Percentiles rank a stretch among this genome's conserved stretches.
Evolutionary conservation across 2,888 invertebrate species (phyloP).

Genomic region (Agrochola macilenta): DNA sequence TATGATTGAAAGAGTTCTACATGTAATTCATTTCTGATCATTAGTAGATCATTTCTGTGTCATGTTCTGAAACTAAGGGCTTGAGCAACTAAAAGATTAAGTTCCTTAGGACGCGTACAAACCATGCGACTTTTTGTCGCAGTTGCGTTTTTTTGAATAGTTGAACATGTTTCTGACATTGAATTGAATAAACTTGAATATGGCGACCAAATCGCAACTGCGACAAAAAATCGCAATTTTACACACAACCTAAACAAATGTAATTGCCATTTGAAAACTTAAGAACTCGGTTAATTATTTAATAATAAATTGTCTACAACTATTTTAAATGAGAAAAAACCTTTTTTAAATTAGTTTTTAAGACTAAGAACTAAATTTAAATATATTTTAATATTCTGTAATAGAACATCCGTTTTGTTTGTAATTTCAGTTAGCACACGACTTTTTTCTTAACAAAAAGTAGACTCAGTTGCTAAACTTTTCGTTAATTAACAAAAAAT

Average conservation of each 20-base stretch:
- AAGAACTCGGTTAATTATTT: constrained; percentile 39
- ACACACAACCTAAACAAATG: neutral
- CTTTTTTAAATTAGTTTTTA: constrained; percentile 12
- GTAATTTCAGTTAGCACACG: constrained; percentile 41
- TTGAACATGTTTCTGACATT: neutral
- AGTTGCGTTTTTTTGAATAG: constrained; percentile 20
- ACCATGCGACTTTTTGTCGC: constrained; percentile 34
- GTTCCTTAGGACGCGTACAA: neutral
- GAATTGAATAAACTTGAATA: constrained; percentile 23
- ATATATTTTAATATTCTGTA: constrained; percentile 41
- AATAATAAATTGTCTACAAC: constrained; percentile 54
- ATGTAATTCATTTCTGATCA: too few relatives aligned
- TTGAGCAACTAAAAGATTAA: constrained; percentile 50
- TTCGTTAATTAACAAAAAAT: constrained; percentile 15
- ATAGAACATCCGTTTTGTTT: constrained; percentile 22
- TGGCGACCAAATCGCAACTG: constrained; percentile 37
- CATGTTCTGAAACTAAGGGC: constrained; percentile 39
- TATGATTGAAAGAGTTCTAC: too few relatives aligned
- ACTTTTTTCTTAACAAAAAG: constrained; percentile 39
- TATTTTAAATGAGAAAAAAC: constrained; percentile 41
- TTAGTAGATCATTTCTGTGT: constrained; percentile 2
- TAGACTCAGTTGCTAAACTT: constrained; percentile 41
- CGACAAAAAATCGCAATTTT: constrained; percentile 29
- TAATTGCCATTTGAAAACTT: constrained; percentile 18
- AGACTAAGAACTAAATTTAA: constrained; percentile 55